phyloP scores from a whole-genome alignment of 2,888 invertebrate genomes.

The Balanococcus diminutus region DNA sequence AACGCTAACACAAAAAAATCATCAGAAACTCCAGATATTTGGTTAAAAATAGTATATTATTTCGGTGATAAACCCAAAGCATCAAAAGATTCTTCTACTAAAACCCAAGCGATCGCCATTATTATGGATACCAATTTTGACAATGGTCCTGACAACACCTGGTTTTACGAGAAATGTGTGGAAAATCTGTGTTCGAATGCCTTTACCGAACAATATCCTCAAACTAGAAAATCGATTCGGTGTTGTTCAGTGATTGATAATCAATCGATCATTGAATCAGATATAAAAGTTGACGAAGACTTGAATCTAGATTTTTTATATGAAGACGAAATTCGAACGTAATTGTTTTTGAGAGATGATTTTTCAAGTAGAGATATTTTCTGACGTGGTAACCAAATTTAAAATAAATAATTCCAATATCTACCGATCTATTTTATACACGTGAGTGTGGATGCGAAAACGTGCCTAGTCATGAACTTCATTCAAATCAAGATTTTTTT shows the following conservation, averaged over 20 bases:
- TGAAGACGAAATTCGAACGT: too few species aligned
- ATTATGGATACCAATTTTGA: not conserved
- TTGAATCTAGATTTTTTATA: not conserved
- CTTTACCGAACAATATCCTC: not conserved
- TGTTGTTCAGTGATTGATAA: not conserved
- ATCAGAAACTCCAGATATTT: not conserved
- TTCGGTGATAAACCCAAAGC: not conserved
- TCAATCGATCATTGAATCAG: not conserved
- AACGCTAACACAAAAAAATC: not conserved
- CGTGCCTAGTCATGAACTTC: too few species aligned
- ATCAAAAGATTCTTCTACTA: not conserved
- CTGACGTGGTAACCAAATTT: too few species aligned
- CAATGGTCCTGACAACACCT: not conserved
- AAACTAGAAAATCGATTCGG: not conserved
- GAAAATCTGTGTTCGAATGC: not conserved
- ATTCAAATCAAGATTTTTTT: too few species aligned
- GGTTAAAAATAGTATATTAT: not conserved
- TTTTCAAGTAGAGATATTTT: too few species aligned
- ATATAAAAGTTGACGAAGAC: not conserved
- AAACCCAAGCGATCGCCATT: not conserved
- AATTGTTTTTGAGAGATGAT: too few species aligned
- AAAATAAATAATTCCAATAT: too few species aligned
- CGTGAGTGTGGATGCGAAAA: too few species aligned
- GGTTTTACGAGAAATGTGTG: not conserved
- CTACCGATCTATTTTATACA: too few species aligned